Evolutionary conservation across 2,888 invertebrate genomes (phyloP).

Genomic region (Laothoe populi): DNA sequence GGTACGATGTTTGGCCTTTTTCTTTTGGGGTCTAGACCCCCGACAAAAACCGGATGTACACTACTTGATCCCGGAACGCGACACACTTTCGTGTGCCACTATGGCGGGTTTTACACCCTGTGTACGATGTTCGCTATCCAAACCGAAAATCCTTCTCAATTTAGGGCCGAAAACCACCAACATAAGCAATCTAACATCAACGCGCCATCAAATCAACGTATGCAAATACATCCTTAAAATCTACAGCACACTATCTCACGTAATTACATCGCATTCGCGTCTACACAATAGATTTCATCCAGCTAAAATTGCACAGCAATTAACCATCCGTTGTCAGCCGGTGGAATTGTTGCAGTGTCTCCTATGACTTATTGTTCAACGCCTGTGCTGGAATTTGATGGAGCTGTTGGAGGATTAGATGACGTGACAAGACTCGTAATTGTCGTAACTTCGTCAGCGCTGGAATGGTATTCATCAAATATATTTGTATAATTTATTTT

Average conservation of each 20-base stretch:
- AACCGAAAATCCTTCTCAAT: no score
- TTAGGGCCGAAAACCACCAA: background rate
- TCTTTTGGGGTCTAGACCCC: no score
- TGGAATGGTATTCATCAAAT: no score
- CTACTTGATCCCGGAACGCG: no score
- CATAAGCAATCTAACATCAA: no score
- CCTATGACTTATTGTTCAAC: conserved; percentile 1
- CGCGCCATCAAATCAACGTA: background rate
- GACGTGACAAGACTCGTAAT: background rate
- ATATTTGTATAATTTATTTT: no score
- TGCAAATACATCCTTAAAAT: no score
- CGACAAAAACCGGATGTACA: no score
- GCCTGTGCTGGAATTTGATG: background rate
- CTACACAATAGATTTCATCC: conserved; percentile 15
- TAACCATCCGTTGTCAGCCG: conserved; percentile 20
- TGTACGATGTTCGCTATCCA: no score
- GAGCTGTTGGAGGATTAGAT: background rate
- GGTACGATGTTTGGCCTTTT: no score
- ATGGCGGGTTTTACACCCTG: no score
- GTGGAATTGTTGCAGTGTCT: background rate
- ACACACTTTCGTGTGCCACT: no score
- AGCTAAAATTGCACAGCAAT: conserved; percentile 15
- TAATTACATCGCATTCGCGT: conserved; percentile 11
- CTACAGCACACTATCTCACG: background rate
- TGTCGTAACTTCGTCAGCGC: background rate